phyloP scores from a whole-genome alignment of 2,797 vertebrate species.

The Karalla daura region DNA sequence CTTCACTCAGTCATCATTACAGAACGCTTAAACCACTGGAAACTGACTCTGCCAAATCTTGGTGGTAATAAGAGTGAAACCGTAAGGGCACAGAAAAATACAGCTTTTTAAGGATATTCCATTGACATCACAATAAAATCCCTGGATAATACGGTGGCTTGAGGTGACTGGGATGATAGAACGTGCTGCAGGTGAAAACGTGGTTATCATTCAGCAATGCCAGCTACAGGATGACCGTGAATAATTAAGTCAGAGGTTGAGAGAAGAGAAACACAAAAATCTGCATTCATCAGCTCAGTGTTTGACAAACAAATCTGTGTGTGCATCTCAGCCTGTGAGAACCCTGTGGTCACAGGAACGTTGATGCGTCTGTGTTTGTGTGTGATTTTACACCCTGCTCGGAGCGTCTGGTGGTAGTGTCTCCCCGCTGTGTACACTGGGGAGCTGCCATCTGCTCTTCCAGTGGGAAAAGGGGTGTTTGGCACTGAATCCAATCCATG shows the following conservation, averaged over 20 bases:
- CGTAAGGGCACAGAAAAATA: background rate
- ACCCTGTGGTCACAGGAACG: conserved; percentile 9
- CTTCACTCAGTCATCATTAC: no score
- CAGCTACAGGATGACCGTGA: conserved; percentile 9
- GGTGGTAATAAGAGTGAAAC: background rate
- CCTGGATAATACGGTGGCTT: background rate
- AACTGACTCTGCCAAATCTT: background rate
- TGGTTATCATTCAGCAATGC: conserved; percentile 6
- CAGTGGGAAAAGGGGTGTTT: conserved; percentile 67
- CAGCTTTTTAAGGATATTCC: background rate
- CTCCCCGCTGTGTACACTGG: conserved; percentile 66
- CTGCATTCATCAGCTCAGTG: background rate
- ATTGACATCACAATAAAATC: background rate
- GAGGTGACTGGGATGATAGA: conserved; percentile 2
- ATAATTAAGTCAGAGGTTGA: conserved; percentile 3
- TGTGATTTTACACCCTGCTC: conserved; percentile 60
- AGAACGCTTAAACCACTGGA: background rate
- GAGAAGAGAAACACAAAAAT: conserved; percentile 14
- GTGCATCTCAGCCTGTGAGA: background rate
- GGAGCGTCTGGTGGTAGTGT: conserved; percentile 71
- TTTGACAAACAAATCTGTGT: background rate
- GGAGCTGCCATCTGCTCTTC: conserved; percentile 79
- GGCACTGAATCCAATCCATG: conserved; percentile 63
- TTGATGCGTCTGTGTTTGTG: conserved; percentile 41
- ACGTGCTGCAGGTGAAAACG: conserved; percentile 13